Conservation (phyloP, 2,888 invertebrate species). For the Julus scanicus region DNA sequence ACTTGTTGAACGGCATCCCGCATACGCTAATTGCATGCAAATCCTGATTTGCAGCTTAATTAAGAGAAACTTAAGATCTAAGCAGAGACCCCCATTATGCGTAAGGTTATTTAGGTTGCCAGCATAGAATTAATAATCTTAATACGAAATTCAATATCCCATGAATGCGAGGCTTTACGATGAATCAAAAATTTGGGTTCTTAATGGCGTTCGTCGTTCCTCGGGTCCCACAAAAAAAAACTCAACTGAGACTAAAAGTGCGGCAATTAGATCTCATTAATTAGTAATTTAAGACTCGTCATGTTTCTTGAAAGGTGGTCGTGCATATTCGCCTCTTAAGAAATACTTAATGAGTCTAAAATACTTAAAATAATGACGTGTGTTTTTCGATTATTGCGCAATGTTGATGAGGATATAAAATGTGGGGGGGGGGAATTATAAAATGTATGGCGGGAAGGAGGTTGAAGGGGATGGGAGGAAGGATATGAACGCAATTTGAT, state of each 20-base stretch:
- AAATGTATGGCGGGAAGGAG: too few relatives aligned
- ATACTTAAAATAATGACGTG: slow-evolving; percentile 10
- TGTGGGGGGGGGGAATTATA: not conserved
- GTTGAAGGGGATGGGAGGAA: too few relatives aligned
- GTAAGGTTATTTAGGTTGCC: not conserved
- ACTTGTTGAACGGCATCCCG: not conserved
- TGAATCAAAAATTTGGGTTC: not conserved
- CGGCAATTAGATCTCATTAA: slow-evolving; percentile 6
- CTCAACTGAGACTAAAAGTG: not conserved
- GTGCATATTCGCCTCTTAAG: not conserved
- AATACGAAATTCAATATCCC: not conserved
- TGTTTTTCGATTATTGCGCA: slow-evolving; percentile 13
- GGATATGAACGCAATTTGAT: not conserved
- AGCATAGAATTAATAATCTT: slow-evolving; percentile 35
- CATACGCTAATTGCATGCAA: slow-evolving; percentile 34
- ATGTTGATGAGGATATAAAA: slow-evolving; percentile 35
- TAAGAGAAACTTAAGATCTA: not conserved
- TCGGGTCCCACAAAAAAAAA: not conserved
- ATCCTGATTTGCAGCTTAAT: slow-evolving; percentile 36
- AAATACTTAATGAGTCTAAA: not conserved
- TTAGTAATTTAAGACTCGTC: not conserved
- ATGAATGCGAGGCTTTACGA: not conserved
- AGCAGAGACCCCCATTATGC: not conserved
- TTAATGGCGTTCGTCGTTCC: not conserved
- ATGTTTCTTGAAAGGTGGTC: not conserved